Percentiles rank a stretch among this genome's conserved stretches.
These are phyloP conservation scores for Leptothorax acervorum DNA, from an alignment of 2,888 invertebrate genomes.

Conservation along the genomic window DNA sequence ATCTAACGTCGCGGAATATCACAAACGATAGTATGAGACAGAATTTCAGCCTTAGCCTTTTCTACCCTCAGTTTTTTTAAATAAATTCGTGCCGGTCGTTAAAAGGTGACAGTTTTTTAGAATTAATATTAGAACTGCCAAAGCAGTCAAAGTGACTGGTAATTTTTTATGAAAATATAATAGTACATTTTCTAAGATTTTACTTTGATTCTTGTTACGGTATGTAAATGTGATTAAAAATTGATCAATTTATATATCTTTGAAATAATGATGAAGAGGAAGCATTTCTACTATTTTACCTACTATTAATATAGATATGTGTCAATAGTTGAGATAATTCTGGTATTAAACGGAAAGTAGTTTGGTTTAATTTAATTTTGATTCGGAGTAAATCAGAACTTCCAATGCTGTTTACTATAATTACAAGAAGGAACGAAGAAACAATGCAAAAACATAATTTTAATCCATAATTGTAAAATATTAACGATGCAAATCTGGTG, in stretches of 20 bases:
- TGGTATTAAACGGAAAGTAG: neutral
- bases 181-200: neutral
- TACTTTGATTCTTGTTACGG: neutral
- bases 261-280: neutral
- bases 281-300: neutral
- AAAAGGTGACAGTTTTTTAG: neutral
- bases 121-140: neutral
- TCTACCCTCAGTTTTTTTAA: neutral
- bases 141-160: neutral
- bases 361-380: neutral
- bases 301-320: neutral
- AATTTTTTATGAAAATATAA: neutral
- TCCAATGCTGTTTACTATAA: neutral
- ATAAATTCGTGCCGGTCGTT: neutral
- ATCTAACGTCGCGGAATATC: neutral
- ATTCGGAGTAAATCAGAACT: neutral
- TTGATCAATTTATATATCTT: neutral
- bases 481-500: neutral
- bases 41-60: constrained; percentile 10
- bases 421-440: neutral
- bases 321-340: neutral
- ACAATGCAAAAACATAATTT: neutral
- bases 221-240: neutral
- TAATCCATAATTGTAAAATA: neutral
- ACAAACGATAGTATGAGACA: neutral